Conservation (phyloP, 2,113 vertebrate genomes). For the Dunckerocampus dactyliophorus region DNA sequence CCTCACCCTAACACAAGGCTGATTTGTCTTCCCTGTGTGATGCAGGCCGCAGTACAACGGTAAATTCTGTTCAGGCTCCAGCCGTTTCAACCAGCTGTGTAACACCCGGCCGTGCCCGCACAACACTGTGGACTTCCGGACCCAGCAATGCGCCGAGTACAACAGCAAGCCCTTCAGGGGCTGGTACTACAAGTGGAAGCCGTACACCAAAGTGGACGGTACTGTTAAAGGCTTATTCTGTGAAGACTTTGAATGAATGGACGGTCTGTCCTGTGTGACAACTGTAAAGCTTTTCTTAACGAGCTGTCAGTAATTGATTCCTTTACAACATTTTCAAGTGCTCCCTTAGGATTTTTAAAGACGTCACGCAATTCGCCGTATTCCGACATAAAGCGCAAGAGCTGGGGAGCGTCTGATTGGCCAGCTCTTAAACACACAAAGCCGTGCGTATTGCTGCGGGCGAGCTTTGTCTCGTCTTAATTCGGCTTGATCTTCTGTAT, state of each 20-base stretch:
- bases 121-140: slow-evolving; percentile 80
- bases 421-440: slow-evolving; percentile 21
- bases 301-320: not conserved
- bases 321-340: not conserved
- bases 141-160: slow-evolving; percentile 93
- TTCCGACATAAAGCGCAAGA: slow-evolving; percentile 9
- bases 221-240: slow-evolving; percentile 15
- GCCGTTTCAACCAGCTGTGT: slow-evolving; percentile 87
- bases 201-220: slow-evolving; percentile 98
- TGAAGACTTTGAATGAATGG: not conserved
- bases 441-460: slow-evolving; percentile 10
- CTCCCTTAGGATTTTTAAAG: slow-evolving; percentile 2
- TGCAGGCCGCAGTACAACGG: slow-evolving; percentile 89
- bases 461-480: slow-evolving; percentile 39
- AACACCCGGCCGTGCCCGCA: slow-evolving; percentile 75
- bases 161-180: slow-evolving; percentile 97
- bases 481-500: slow-evolving; percentile 24
- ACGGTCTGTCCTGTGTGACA: not conserved
- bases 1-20: no score
- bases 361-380: slow-evolving; percentile 10
- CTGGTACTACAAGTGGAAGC: slow-evolving; percentile 98
- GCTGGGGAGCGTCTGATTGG: slow-evolving; percentile 19
- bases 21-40: not conserved
- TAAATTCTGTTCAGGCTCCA: slow-evolving; percentile 85
- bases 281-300: not conserved